phyloP scores from a whole-genome alignment of 2,888 invertebrate species.

The Dasypogon diadema region DNA sequence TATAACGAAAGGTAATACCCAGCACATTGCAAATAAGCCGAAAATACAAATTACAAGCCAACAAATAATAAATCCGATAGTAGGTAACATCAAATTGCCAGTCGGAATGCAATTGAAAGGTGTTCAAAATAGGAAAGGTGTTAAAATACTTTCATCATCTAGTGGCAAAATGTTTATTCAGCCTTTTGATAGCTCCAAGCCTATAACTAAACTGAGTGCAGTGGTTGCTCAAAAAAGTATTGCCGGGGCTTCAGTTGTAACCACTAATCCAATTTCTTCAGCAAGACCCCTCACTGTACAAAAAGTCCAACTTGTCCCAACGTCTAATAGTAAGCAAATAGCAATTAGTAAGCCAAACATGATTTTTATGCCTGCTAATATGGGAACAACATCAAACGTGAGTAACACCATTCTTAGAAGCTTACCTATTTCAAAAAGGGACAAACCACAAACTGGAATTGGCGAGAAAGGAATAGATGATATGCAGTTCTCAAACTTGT shows the following conservation, averaged over 20 bases:
- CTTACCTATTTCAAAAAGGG: conserved; percentile 45
- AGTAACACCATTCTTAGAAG: conserved; percentile 38
- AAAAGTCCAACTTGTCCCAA: conserved; percentile 65
- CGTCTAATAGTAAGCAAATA: conserved; percentile 57
- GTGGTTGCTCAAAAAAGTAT: conserved; percentile 42
- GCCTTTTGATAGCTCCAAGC: conserved; percentile 49
- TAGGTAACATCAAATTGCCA: conserved; percentile 60
- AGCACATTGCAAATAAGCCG: conserved; percentile 54
- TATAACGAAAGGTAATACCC: background rate
- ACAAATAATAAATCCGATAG: conserved; percentile 58
- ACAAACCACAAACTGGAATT: conserved; percentile 20
- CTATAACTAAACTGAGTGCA: conserved; percentile 50
- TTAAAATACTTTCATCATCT: conserved; percentile 65
- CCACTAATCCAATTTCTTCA: conserved; percentile 39
- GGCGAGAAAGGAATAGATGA: conserved; percentile 43
- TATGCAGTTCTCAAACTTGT: background rate
- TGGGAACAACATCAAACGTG: conserved; percentile 31
- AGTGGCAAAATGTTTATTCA: conserved; percentile 67
- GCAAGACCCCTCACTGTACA: conserved; percentile 64
- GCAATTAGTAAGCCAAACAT: conserved; percentile 63
- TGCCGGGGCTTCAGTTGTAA: background rate
- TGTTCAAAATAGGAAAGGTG: conserved; percentile 62
- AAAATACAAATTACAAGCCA: conserved; percentile 59
- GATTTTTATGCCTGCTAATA: conserved; percentile 63
- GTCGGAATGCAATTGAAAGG: conserved; percentile 61